Conservation (phyloP, 2,113 vertebrate species). For the Passer montanus region DNA sequence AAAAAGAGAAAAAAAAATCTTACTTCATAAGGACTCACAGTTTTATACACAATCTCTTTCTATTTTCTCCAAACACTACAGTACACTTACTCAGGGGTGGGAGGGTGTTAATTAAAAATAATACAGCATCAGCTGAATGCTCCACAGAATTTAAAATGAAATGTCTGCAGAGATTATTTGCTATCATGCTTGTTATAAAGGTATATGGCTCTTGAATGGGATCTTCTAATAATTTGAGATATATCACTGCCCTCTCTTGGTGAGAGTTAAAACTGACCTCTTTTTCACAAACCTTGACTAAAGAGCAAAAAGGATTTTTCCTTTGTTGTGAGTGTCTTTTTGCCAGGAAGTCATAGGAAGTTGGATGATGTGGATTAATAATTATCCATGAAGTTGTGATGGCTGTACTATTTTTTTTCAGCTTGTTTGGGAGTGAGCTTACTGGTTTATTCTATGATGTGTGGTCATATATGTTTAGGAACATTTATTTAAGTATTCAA, state of each 20-base stretch:
- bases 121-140: slow-evolving; percentile 15
- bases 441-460: not conserved
- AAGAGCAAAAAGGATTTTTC: not conserved
- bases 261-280: not conserved
- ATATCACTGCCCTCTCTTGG: slow-evolving; percentile 66
- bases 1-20: not conserved
- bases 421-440: not conserved
- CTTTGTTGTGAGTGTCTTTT: not conserved
- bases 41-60: not conserved
- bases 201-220: not conserved
- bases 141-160: slow-evolving; percentile 27
- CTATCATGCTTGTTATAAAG: not conserved
- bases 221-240: slow-evolving; percentile 12
- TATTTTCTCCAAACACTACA: not conserved
- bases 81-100: not conserved
- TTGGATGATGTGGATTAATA: not conserved
- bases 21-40: not conserved
- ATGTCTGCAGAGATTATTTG: slow-evolving; percentile 18
- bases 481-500: not conserved
- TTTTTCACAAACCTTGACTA: not conserved
- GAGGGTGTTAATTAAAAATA: slow-evolving; percentile 43
- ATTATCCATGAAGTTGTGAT: not conserved
- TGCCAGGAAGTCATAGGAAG: not conserved
- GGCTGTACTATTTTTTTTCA: not conserved
- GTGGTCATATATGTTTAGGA: accelerated